Conservation (phyloP, 2,113 vertebrate genomes). For the Columbina picui region DNA sequence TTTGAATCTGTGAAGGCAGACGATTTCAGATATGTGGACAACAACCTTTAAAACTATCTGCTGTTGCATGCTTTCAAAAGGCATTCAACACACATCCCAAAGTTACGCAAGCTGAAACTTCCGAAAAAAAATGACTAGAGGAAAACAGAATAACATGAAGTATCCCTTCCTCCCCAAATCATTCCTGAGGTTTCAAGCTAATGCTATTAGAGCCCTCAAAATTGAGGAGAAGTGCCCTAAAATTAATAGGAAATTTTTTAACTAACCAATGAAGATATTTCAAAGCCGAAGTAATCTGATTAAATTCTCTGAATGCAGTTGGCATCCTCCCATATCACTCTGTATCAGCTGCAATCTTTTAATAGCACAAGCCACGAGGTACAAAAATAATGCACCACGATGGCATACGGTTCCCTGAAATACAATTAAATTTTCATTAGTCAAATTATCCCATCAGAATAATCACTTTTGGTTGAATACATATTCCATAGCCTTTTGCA, state of each 20-base stretch:
- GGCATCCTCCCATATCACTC: conserved; percentile 15
- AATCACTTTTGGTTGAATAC: not conserved
- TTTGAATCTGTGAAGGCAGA: not conserved
- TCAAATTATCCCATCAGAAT: not conserved
- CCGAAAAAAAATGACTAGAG: not conserved
- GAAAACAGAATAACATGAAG: not conserved
- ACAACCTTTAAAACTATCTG: not conserved
- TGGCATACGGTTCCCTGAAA: not conserved
- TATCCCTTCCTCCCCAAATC: not conserved
- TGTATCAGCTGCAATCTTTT: conserved; percentile 34
- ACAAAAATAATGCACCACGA: conserved; percentile 12
- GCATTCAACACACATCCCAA: not conserved
- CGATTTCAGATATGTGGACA: not conserved
- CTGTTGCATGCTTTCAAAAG: not conserved
- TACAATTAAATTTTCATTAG: not conserved
- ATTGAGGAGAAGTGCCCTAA: not conserved
- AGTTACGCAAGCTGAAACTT: not conserved
- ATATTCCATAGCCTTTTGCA: not conserved
- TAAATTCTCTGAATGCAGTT: conserved; percentile 26
- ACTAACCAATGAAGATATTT: conserved; percentile 8
- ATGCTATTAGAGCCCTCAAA: not conserved
- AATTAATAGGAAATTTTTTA: conserved; percentile 42
- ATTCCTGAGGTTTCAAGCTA: not conserved
- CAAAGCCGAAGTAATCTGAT: conserved; percentile 33
- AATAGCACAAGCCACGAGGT: not conserved